Evolutionary conservation across 2,888 invertebrate species (phyloP), one percentile per base, ranked within the genome.

Genomic region (Dynastes grantii): DNA sequence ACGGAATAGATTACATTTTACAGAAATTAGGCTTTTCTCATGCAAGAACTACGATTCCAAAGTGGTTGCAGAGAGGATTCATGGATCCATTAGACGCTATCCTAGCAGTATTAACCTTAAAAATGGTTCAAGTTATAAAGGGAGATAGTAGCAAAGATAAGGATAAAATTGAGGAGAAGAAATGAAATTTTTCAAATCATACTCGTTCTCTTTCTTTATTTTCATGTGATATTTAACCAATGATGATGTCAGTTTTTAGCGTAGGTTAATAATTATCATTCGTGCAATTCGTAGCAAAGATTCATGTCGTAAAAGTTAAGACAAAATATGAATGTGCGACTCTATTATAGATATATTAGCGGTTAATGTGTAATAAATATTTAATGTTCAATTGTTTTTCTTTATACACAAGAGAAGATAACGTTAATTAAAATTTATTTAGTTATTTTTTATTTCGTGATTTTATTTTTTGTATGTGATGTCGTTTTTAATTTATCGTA

Each of bases 41-140:
- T 90, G 98, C 99, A 11, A 92, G 98, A 82, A 97, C 97, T 83
- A 99, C 99, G 78, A 99, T 99, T 87, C 99, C 99, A 78, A 99
- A 99, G 90, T 99, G 99, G 98, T 93, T 99, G 91, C 99, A 99
- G 90, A 92, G 99, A 77, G 99, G 99, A 13, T 96, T 98, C 85
- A 96, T 99, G 93, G 99, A 99, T 90, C 98, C 98, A 0, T 90
- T 98, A 76, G 99, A 99, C 90, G 96, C 97, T 88, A 92, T 98
- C 79, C 91, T 97, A 80, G 95, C 97, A 11, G 90, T 96, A 13
- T 92, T 96, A 83, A 93, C 96, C 87, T 90, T 94, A 82, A 91
- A 94, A 82, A 93, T 96, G 88, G 92, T 96, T 55, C 87, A 87
- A 77, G 87, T 88, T 11, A 87, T 89, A 2, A 87, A 86, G 79